phyloP scores from a whole-genome alignment of 2,113 vertebrate genomes.

The Proteles cristata region DNA sequence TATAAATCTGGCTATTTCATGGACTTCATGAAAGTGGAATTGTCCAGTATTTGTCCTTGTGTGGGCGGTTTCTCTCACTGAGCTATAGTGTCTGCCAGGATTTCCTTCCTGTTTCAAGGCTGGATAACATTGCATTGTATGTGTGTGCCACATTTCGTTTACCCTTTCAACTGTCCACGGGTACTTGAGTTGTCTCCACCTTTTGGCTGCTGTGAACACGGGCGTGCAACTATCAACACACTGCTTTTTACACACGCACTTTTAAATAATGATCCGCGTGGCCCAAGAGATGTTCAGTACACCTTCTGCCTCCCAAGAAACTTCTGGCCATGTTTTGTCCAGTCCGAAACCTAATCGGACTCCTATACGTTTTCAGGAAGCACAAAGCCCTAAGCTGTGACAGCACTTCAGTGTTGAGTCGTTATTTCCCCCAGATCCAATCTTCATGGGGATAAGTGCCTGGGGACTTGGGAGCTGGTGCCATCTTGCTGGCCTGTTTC shows the following conservation, averaged over 20 bases:
- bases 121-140: background rate
- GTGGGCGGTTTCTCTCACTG: background rate
- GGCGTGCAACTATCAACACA: background rate
- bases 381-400: background rate
- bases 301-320: background rate
- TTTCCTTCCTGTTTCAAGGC: background rate
- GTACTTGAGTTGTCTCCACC: background rate
- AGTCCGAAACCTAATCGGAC: background rate
- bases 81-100: background rate
- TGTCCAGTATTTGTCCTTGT: background rate
- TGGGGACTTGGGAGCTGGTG: background rate
- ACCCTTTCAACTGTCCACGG: accelerated
- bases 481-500: background rate
- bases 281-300: background rate
- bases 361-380: background rate
- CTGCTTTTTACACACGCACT: background rate
- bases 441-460: background rate
- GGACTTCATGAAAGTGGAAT: background rate
- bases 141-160: background rate
- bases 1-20: background rate
- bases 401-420: background rate
- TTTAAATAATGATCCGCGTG: background rate
- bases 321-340: background rate
- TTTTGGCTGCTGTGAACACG: background rate
- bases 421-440: background rate